These are phyloP conservation scores for Ailurus styani DNA, from an alignment of 2,113 vertebrate species.

Conservation along the genomic window DNA sequence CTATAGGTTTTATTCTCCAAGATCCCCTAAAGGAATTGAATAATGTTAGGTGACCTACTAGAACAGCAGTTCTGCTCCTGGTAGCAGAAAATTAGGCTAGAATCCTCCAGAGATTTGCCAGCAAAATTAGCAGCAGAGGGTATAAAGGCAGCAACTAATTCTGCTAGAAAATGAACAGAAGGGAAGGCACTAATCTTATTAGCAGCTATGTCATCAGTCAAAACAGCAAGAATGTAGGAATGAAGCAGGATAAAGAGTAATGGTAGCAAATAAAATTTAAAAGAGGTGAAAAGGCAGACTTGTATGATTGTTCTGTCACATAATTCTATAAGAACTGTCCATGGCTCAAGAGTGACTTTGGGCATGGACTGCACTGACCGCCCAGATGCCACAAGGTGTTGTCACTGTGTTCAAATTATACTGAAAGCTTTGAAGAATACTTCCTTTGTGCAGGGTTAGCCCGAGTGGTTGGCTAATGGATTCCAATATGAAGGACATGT, in stretches of 20 bases:
- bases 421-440: background rate
- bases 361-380: background rate
- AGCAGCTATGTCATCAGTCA: constrained; percentile 50
- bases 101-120: constrained; percentile 56
- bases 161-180: constrained; percentile 62
- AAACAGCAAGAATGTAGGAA: constrained; percentile 1
- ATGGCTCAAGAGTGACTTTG: background rate
- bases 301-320: background rate
- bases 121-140: constrained; percentile 66
- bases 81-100: constrained; percentile 70
- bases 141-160: constrained; percentile 59
- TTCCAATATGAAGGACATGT: background rate
- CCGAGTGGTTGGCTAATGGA: background rate
- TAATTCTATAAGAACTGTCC: background rate
- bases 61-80: constrained; percentile 44
- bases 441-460: background rate
- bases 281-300: background rate
- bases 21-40: constrained; percentile 52
- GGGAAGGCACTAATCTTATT: constrained; percentile 54
- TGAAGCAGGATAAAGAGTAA: constrained; percentile 18
- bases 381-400: background rate
- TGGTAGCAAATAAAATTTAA: background rate
- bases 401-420: background rate
- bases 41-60: constrained; percentile 53
- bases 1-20: constrained; percentile 31